These are phyloP conservation scores for Belonocnema kinseyi DNA, from an alignment of 1,140 invertebrate genomes.

Conservation along the genomic window DNA sequence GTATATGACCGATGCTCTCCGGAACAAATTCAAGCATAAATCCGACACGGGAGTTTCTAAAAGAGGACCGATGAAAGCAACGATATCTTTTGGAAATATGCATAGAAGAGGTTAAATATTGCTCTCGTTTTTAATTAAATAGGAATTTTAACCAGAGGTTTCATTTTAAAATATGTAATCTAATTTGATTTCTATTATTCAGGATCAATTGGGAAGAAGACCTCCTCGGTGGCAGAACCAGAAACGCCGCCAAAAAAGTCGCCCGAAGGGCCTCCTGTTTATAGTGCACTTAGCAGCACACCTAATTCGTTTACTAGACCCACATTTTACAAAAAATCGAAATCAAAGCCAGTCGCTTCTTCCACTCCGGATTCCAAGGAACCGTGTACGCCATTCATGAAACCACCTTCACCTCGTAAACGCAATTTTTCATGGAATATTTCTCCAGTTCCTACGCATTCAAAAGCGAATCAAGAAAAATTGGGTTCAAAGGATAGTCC, in stretches of 20 bases:
- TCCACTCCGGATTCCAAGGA: slow-evolving; percentile 61
- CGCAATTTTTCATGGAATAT: slow-evolving; percentile 57
- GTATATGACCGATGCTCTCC: slow-evolving; percentile 49
- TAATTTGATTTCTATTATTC: slow-evolving; percentile 27
- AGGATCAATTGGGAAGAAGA: slow-evolving; percentile 47
- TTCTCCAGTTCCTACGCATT: slow-evolving; percentile 65
- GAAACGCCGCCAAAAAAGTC: slow-evolving; percentile 50
- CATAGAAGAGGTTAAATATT: slow-evolving; percentile 59
- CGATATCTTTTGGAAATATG: slow-evolving; percentile 67
- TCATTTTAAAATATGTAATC: background rate
- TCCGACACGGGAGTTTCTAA: slow-evolving; percentile 50
- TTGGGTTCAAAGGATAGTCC: slow-evolving; percentile 55
- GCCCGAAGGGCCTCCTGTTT: slow-evolving; percentile 21
- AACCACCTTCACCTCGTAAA: slow-evolving; percentile 42
- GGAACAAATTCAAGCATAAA: slow-evolving; percentile 65
- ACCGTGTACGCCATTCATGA: slow-evolving; percentile 29
- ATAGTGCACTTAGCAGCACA: slow-evolving; percentile 61
- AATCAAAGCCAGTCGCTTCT: slow-evolving; percentile 61
- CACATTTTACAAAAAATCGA: slow-evolving; percentile 31
- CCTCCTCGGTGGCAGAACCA: slow-evolving; percentile 24
- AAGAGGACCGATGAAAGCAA: slow-evolving; percentile 69
- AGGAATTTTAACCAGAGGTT: background rate
- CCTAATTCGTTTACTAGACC: slow-evolving; percentile 49
- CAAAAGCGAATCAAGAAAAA: slow-evolving; percentile 53
- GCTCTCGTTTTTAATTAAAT: background rate